phyloP scores from a whole-genome alignment of 2,113 vertebrate genomes.

The Oxygymnocypris stewartii region DNA sequence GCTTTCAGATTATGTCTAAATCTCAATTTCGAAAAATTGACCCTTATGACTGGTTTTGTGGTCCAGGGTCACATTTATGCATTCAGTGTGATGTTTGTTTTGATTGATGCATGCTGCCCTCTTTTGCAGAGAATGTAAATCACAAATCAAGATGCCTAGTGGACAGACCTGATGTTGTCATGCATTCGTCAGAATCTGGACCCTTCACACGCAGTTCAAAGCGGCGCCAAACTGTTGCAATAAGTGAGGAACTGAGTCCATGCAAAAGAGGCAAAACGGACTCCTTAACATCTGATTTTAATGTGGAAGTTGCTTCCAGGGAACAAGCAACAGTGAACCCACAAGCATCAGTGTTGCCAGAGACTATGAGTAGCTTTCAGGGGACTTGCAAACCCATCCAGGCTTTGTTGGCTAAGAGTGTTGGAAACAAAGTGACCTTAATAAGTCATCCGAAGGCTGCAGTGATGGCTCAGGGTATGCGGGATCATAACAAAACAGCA shows the following conservation, averaged over 20 bases:
- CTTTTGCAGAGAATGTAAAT: slow-evolving; percentile 59
- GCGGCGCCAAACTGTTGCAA: slow-evolving; percentile 68
- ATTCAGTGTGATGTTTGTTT: background rate
- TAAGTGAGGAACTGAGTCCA: slow-evolving; percentile 75
- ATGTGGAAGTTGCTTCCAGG: slow-evolving; percentile 61
- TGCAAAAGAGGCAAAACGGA: slow-evolving; percentile 76
- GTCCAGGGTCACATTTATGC: too few relatives aligned
- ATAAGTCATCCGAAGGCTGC: slow-evolving; percentile 79
- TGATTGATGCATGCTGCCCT: background rate
- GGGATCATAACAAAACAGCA: slow-evolving; percentile 64
- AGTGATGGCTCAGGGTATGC: slow-evolving; percentile 56
- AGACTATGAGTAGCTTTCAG: slow-evolving; percentile 73
- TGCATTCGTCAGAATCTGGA: slow-evolving; percentile 61
- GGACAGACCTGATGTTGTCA: slow-evolving; percentile 48
- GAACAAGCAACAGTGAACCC: slow-evolving; percentile 66
- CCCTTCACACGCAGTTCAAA: slow-evolving; percentile 77
- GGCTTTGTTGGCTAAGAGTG: slow-evolving; percentile 93
- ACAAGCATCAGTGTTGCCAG: slow-evolving; percentile 50
- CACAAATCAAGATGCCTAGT: slow-evolving; percentile 69
- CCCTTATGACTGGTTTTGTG: too few relatives aligned
- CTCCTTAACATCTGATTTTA: slow-evolving; percentile 43
- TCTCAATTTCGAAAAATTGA: too few relatives aligned
- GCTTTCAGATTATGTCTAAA: too few relatives aligned
- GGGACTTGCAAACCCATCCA: slow-evolving; percentile 94
- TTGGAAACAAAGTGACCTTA: slow-evolving; percentile 99